Evolutionary conservation across 2,797 vertebrate genomes (phyloP), one percentile per base, ranked within the genome.

Genomic region (Danio choprae): DNA sequence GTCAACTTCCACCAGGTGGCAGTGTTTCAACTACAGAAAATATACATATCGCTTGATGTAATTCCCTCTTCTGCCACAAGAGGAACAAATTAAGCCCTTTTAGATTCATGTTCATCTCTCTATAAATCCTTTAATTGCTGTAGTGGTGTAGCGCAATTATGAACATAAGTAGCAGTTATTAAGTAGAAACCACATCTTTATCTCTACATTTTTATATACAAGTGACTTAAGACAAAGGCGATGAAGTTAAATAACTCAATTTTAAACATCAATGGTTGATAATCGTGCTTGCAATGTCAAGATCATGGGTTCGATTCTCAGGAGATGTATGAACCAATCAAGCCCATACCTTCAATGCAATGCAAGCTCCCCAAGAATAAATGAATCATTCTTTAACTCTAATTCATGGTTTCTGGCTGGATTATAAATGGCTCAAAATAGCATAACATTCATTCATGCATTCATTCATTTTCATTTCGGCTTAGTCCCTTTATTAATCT

Each of bases 1-100:
- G 20, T 10, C 7, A 40, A 8, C 62, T 9, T 59, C 59, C 80
- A 82, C 80, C 38, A 77, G 74, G 40, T 51, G 68, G 68, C 68
- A 51, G 5, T 0, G 51, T 48, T 67, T 77, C 3, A 38, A 77
- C 29, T 41, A 55, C 53, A 22, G 51, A 7, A 5, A 11, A 15
- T n/a, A 50, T 48, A 43, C 41, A 43, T 20, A 55, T 36, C 36
- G 10, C 7, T 15, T 43, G 29, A 10, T 69, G 75, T 7, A 44
- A 75, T 43, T 53, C 22, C 2, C 13, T 29, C 15, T 65, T 71
- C 50, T 55, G n/a, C 44, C 83, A 81, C 65, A 46, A 70, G 71
- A 79, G 69, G 76, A 53, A 46, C 41, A 58, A 15, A 63, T 50
- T 69, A n/a, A 18, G 41, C 56, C 8, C 40, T 29, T 16, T 46